Conservation (phyloP, 2,797 vertebrate species). For the Nannoperca australis region DNA sequence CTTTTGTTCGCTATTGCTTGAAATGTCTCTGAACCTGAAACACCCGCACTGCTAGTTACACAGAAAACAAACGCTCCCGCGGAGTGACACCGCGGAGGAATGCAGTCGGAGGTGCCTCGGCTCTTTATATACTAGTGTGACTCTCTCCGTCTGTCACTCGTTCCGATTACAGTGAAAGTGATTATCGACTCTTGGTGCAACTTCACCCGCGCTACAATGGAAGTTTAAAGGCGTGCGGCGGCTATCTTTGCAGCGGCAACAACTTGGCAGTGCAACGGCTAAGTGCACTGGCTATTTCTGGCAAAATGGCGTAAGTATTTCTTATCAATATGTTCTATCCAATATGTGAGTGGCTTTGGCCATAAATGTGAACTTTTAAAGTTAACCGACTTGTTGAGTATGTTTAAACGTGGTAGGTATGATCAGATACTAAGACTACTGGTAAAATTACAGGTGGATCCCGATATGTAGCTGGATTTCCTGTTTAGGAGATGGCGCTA, state of each 20-base stretch:
- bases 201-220: constrained; percentile 75
- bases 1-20: background rate
- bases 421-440: rapidly evolving
- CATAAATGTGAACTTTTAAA: background rate
- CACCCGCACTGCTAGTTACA: rapidly evolving
- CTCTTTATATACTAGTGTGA: constrained; percentile 47
- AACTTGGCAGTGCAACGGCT: constrained; percentile 85
- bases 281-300: constrained; percentile 83
- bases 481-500: background rate
- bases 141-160: rapidly evolving
- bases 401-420: rapidly evolving
- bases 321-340: no score
- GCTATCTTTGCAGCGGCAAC: constrained; percentile 82
- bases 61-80: background rate
- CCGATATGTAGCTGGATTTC: background rate
- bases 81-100: constrained; percentile 66
- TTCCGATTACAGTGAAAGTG: rapidly evolving
- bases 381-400: constrained; percentile 23
- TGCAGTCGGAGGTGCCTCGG: constrained; percentile 46
- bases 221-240: constrained; percentile 80
- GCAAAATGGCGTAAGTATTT: constrained; percentile 89
- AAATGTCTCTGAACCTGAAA: background rate
- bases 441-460: no score
- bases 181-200: rapidly evolving
- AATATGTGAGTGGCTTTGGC: rapidly evolving